A percentile compares a stretch with the other conserved stretches of the same genome.
These are phyloP conservation scores for Sebastes itinus DNA, from an alignment of 2,797 vertebrate genomes.

Conservation along the genomic window DNA sequence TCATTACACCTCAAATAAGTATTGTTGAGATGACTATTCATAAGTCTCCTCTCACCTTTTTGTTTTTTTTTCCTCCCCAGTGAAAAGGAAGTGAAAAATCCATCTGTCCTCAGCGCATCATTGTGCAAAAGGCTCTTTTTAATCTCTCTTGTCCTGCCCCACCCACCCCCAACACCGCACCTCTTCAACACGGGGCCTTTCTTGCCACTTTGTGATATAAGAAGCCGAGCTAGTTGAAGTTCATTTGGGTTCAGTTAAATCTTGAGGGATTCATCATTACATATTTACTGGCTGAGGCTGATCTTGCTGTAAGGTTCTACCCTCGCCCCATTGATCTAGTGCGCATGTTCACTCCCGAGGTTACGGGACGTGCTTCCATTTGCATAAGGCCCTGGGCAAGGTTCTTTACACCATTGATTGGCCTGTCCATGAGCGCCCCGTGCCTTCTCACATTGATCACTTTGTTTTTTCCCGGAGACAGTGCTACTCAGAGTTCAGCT, in stretches of 20 bases:
- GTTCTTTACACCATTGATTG: constrained; percentile 99
- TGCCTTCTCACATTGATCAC: constrained; percentile 98
- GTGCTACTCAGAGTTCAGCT: constrained; percentile 95
- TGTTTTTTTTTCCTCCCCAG: constrained; percentile 12
- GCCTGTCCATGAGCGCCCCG: constrained; percentile 96
- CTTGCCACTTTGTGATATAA: constrained; percentile 70
- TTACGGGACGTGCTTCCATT: constrained; percentile 96
- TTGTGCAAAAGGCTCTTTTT: constrained; percentile 36
- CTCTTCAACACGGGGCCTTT: constrained; percentile 42
- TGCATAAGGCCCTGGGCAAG: constrained; percentile 99
- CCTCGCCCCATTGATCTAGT: constrained; percentile 95
- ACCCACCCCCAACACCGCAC: constrained; percentile 19
- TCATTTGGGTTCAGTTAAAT: constrained; percentile 88
- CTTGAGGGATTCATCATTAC: constrained; percentile 94
- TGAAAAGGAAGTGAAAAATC: constrained; percentile 55
- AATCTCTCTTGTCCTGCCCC: constrained; percentile 34
- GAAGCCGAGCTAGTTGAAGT: constrained; percentile 74
- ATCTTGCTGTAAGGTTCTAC: constrained; percentile 97
- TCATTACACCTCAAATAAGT: constrained; percentile 74
- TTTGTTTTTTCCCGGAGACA: constrained; percentile 94
- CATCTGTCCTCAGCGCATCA: constrained; percentile 50
- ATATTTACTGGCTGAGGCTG: constrained; percentile 94
- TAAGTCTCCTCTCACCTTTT: constrained; percentile 64
- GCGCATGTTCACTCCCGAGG: constrained; percentile 95
- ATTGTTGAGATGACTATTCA: constrained; percentile 74